These are phyloP conservation scores for Etheostoma spectabile DNA, from an alignment of 2,113 vertebrate species.

Conservation along the genomic window DNA sequence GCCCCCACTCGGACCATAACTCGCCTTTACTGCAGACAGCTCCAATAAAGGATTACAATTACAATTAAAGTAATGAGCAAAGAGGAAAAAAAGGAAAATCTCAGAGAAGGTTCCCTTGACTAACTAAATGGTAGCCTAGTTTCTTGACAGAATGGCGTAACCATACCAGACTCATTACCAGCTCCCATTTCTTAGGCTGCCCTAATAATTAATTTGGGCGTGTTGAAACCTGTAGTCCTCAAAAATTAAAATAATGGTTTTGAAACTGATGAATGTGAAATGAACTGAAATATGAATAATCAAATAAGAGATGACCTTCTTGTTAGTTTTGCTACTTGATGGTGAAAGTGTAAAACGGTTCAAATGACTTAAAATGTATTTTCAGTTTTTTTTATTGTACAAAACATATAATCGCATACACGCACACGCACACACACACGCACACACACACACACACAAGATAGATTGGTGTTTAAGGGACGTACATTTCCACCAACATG, in stretches of 20 bases:
- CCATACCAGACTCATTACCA: constrained; percentile 77
- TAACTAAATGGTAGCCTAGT: constrained; percentile 83
- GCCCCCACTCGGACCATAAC: constrained; percentile 84
- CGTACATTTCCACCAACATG: constrained; percentile 21
- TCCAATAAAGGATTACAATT: constrained; percentile 88
- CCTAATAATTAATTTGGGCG: constrained; percentile 80
- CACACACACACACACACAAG: too few species aligned
- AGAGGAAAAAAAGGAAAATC: constrained; percentile 82
- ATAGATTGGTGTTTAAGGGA: constrained; percentile 5
- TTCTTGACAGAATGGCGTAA: constrained; percentile 81
- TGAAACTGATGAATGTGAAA: constrained; percentile 69
- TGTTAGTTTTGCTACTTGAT: constrained; percentile 58
- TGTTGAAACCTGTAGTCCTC: constrained; percentile 73
- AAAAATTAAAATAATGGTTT: constrained; percentile 77
- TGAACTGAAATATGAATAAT: constrained; percentile 62
- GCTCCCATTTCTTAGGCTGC: constrained; percentile 72
- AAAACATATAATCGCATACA: too few species aligned
- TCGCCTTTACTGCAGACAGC: constrained; percentile 86
- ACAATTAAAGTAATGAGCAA: constrained; percentile 88
- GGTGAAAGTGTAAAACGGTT: constrained; percentile 8
- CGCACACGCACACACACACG: too few species aligned
- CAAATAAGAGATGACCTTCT: constrained; percentile 53
- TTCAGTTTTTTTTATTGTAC: background rate
- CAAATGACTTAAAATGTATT: background rate
- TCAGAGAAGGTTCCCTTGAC: constrained; percentile 80